Base-by-base conservation (phyloP, 2,113 vertebrate species). In the Hipposideros armiger region DNA sequence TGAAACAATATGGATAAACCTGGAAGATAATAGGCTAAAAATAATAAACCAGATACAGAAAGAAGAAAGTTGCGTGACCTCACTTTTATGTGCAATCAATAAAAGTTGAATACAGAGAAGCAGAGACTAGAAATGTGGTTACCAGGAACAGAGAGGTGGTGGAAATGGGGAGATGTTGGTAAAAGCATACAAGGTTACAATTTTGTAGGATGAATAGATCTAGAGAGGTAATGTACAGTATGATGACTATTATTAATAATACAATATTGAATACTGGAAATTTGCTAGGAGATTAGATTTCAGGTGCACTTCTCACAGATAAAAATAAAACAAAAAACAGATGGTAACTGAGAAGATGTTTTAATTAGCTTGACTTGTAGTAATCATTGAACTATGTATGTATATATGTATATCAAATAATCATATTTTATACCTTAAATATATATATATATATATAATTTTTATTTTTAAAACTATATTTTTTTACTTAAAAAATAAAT, bases 1-100 rank as follows among this genome's bases (percentile, higher is more conserved):
- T 93, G 84, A n/a, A 70, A 80, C 17, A 42, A 26, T 19, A 72
- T 69, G 14, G n/a, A 70, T 70, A 87, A 32, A 67, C 2, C 20
- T 47, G 1, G 24, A 72, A 87, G 52, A 50, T n/a, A 78, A 58
- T 40, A 56, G n/a, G 28, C 58, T 76, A 92, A 76, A 11, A 69
- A 17, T 80, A 90, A 93, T 58, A 78, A 86, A 36, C 5, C 50
- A 69, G 50, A 45, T 42, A 50, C 40, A 86, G 82, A 92, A 58
- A 45, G 8, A 72, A 32, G 52, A 72, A 36, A 50, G 22, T 24
- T 52, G 3, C 32, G n/a, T 42, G 42, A 72, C 40, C 15, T 62
- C 26, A n/a, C 22, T 60, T 50, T 40, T 58, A 47, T 19, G 54
- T 80, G 45, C 13, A 80, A 80, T 62, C 26, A 56, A 40, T 60